Percentiles rank a stretch among this genome's conserved stretches.
phyloP scores from a whole-genome alignment of 2,888 invertebrate species.

The Cosmorhoe ocellata region DNA sequence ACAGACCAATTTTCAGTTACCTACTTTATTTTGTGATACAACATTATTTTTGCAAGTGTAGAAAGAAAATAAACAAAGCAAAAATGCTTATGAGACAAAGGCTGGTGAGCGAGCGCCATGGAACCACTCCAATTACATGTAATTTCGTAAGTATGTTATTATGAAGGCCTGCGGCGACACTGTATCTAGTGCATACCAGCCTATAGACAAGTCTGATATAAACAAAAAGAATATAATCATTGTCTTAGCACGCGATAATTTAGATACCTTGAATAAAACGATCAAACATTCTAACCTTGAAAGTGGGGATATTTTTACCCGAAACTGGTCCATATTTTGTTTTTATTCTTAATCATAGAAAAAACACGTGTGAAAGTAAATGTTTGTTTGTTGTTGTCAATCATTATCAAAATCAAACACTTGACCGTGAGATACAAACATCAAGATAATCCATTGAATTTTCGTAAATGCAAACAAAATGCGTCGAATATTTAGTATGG shows the following conservation, averaged over 20 bases:
- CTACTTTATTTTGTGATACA: not conserved
- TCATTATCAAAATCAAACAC: conserved; percentile 27
- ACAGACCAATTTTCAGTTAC: no score
- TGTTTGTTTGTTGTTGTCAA: conserved; percentile 24
- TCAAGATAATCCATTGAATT: conserved; percentile 20
- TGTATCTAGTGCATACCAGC: conserved; percentile 45
- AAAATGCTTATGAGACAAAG: conserved; percentile 42
- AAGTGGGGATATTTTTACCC: no score
- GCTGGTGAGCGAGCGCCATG: conserved; percentile 40
- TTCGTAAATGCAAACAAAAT: conserved; percentile 38
- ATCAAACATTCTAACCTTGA: no score
- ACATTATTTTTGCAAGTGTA: not conserved
- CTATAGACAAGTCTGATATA: conserved; percentile 41
- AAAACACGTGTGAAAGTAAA: conserved; percentile 27
- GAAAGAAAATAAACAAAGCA: conserved; percentile 24
- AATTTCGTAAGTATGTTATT: conserved; percentile 63
- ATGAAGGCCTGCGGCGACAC: conserved; percentile 53
- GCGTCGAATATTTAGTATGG: conserved; percentile 56
- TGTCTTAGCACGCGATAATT: conserved; percentile 27
- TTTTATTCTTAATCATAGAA: not conserved
- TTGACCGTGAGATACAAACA: conserved; percentile 28
- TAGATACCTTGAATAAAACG: conserved; percentile 2
- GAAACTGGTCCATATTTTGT: no score
- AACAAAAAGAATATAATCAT: conserved; percentile 39
- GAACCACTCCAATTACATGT: conserved; percentile 56